Base-by-base conservation (phyloP, 2,888 invertebrate species). In the Leptothorax acervorum region DNA sequence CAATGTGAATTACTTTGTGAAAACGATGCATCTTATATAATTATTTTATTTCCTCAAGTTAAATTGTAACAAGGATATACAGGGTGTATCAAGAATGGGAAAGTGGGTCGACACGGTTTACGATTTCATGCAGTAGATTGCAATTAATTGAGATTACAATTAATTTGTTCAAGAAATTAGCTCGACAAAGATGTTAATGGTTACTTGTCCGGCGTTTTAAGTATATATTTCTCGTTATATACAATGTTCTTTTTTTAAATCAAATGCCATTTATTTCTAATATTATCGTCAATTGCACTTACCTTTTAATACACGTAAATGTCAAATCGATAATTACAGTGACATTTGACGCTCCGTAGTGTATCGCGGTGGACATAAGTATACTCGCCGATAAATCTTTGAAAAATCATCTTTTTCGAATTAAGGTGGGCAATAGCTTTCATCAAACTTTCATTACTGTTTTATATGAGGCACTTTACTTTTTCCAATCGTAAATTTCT, bases 261-360 rank as follows among this genome's bases (percentile, higher is more conserved):
- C 5, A 31, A 62, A 74, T 3, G 6, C 15, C 3, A 11, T 35
- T 60, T 48, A 45, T 45, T 35, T 75, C 6, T 51, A 63, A 35
- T 23, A 75, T 35, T 35, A 4, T 4, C 9, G 31, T 9, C 35
- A 76, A 18, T 18, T 60, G 23, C 48, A 65, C 39, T 76, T 76
- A 66, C 53, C 31, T 78, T 68, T 3, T 65, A 51, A 63, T 35
- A 63, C 23, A 76, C n/a, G 3, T 75, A 75, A 62, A 65, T 0
- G 6, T 73, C 35, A 15, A 66, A n/a, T 12, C 53, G n/a, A 55
- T 53, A 48, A 28, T 70, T 15, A 73, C 53, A 55, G 12, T 31
- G 9, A 39, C 15, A 42, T 48, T 55, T 18, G 8, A 5, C 31
- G 4, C n/a, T 66, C 31, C 35, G 12, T 31, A 57, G n/a, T 45